Base-by-base conservation (phyloP, 2,797 vertebrate genomes). In the Malacoraja senta region DNA sequence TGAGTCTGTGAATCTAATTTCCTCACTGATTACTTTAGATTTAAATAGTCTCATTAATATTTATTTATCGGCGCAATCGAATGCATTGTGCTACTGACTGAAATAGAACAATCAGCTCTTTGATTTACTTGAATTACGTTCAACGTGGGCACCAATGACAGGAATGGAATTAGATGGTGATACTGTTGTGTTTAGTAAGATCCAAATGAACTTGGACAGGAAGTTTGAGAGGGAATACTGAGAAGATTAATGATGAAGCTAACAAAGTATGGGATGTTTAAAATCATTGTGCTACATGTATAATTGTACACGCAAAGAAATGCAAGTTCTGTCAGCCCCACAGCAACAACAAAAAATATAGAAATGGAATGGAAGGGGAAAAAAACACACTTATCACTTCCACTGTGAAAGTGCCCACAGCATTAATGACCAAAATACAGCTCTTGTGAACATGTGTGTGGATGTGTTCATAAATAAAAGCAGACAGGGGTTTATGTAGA, bases 41-140 rank as follows among this genome's bases (percentile, higher is more conserved):
- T 91, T 26, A 38, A 65, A 68, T 35, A 24, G 38, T 74, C 90
- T 91, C 90, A 44, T 92, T 29, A 92, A 92, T 74, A 74, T 53
- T 44, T 53, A 92, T 76, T 53, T 92, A 26, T 35, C 44, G n/a
- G 38, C n/a, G 38, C 38, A 53, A 92, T n/a, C 24, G 53, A 35
- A 29, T 29, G 71, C 71, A 72, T 74, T 92, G 90, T 92, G 90
- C 35, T 32, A 17, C 38, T 74, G 35, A 72, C 72, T 74, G 21
- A 91, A 74, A 53, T 26, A 26, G 90, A 91, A 72, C 90, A 72
- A 91, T 74, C 68, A 72, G 38, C 3, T 1, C 71, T 53, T 72
- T 53, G 19, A 53, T 91, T 72, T 68, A 72, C 90, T 74, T 71
- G 38, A 91, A 53, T 91, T 74, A 53, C 24, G 38, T 53, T 72